Evolutionary conservation across 2,888 invertebrate species (phyloP), one percentile per base, ranked within the genome.

Genomic region (Mesorhabditis sp.): DNA sequence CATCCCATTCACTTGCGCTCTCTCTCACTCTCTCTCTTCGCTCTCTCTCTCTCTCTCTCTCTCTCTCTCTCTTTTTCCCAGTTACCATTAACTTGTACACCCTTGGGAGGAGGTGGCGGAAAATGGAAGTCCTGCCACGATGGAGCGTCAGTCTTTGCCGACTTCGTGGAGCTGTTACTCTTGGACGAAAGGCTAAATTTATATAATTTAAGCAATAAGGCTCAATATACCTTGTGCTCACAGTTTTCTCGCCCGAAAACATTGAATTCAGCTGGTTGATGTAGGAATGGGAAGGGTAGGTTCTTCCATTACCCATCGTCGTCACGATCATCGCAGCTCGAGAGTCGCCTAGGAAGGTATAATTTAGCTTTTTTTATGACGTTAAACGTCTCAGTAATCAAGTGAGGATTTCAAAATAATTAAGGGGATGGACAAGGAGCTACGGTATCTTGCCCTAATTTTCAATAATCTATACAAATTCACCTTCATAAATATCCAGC

Each of bases 111-210:
- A 6, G 82, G 82, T 6, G 82, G 82, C 43, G 82, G 82, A 65
- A 82, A 82, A 66, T 82, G 76, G 68, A 82, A 79, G 63, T 82
- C 80, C 45, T 71, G 74, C 73, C 81, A 76, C 2, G 81, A 76
- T 58, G 75, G 79, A 45, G 73, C 76, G 43, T 66, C 62, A 44
- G 62, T 64, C 65, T 71, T 74, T 10, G 67, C 61, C 6, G 74
- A 75, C 10, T 71, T 74, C 6, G 69, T 72, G n/a, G 72, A 73
- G 2, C 58, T 50, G 58, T 50, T 50, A 2, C 58, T 50, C n/a
- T 50, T 50, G 0, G 58, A 67, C 1, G 50, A 43, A 3, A 65
- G 42, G 13, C 43, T 41, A 43, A 43, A 7, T 5, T n/a, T 5
- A 28, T 7, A 5, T 42, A 5, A 43, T 41, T 43, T 43, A 5